A percentile compares a stretch with the other conserved stretches of the same genome.
phyloP scores from a whole-genome alignment of 2,888 invertebrate genomes.

The Ichneumoninae sp. region DNA sequence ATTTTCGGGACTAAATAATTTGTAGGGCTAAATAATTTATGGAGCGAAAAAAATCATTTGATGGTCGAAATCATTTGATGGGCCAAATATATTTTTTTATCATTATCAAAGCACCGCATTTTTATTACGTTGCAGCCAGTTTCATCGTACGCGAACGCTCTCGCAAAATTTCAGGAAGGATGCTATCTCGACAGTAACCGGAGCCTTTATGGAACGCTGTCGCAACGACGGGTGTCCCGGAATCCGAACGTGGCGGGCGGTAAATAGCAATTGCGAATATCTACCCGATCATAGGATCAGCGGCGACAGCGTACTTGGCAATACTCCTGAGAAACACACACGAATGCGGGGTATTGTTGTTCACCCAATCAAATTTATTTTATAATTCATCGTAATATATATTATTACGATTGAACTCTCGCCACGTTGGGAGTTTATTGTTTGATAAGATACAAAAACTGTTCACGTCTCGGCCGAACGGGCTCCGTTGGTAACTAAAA shows the following conservation, averaged over 20 bases:
- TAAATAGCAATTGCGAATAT: constrained; percentile 53
- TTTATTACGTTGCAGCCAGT: constrained; percentile 30
- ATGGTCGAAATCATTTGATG: too few relatives aligned
- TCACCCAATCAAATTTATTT: constrained; percentile 10
- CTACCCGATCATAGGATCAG: constrained; percentile 27
- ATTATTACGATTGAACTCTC: neutral
- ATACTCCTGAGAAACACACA: constrained; percentile 33
- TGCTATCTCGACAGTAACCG: constrained; percentile 46
- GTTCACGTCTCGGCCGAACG: too few relatives aligned
- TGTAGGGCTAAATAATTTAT: too few relatives aligned
- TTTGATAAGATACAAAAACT: too few relatives aligned
- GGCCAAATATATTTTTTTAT: neutral
- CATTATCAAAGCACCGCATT: neutral
- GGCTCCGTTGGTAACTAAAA: too few relatives aligned
- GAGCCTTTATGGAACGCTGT: constrained; percentile 11
- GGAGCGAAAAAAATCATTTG: too few relatives aligned
- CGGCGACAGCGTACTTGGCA: constrained; percentile 10
- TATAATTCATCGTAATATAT: too few relatives aligned
- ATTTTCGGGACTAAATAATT: too few relatives aligned
- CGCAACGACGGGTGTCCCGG: constrained; percentile 39
- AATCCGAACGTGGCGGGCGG: constrained; percentile 59
- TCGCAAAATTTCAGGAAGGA: constrained; percentile 61
- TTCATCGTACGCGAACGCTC: constrained; percentile 53
- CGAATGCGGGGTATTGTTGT: constrained; percentile 27
- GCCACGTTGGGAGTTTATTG: neutral